Evolutionary conservation across 1,140 invertebrate genomes (phyloP).

Genomic region (Ephestia elutella): DNA sequence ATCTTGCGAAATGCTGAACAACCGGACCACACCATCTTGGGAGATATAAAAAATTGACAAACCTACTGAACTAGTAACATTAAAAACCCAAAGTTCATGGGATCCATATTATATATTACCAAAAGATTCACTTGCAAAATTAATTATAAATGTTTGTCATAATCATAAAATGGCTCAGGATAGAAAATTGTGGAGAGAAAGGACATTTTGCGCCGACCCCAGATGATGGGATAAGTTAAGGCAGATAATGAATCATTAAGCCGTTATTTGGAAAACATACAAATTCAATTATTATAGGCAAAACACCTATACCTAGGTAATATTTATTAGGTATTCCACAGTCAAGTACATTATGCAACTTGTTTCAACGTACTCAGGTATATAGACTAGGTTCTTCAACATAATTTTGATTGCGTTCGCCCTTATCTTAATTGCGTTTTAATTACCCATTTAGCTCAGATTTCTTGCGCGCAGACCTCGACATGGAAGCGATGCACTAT

Average conservation of each 20-base stretch:
- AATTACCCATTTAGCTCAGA: conserved; percentile 8
- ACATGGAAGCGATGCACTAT: conserved; percentile 36
- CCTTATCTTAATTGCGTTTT: conserved; percentile 8
- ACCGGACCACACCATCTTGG: conserved; percentile 16
- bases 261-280: no score
- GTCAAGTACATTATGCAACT: neutral
- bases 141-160: no score
- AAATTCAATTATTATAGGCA: neutral
- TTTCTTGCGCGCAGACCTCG: conserved; percentile 22
- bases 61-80: conserved; percentile 4
- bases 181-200: no score
- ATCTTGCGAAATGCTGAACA: conserved; percentile 45
- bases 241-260: no score
- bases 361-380: neutral
- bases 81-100: conserved; percentile 1
- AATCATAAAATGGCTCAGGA: no score
- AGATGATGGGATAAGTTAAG: no score
- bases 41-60: conserved; percentile 10
- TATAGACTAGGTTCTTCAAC: conserved; percentile 2
- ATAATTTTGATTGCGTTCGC: conserved; percentile 4
- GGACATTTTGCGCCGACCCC: no score
- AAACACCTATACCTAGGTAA: neutral
- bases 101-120: no score
- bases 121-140: no score
- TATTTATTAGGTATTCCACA: conserved; percentile 2